phyloP scores from a whole-genome alignment of 2,888 invertebrate genomes.

The Aphidius colemani region DNA sequence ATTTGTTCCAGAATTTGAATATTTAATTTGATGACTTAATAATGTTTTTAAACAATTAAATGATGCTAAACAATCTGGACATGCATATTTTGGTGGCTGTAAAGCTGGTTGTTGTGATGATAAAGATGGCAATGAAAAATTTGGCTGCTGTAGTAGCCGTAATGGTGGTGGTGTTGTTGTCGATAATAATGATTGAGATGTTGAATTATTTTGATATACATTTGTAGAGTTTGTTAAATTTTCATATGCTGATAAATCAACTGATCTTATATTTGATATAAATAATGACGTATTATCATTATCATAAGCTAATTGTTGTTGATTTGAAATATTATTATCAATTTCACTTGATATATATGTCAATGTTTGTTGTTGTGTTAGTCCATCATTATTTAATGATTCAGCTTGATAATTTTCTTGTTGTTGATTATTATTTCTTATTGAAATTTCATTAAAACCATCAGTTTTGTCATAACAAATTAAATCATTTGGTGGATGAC shows the following conservation, averaged over 20 bases:
- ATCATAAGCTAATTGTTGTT: too few relatives aligned
- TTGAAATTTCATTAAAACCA: not conserved
- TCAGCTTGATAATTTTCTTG: too few relatives aligned
- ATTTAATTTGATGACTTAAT: constrained; percentile 29
- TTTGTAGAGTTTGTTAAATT: not conserved
- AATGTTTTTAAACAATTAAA: constrained; percentile 24
- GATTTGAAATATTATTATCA: not conserved
- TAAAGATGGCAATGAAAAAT: too few relatives aligned
- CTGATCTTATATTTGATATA: constrained; percentile 20
- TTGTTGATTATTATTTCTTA: too few relatives aligned
- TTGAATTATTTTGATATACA: not conserved
- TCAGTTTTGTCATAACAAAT: not conserved
- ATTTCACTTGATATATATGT: not conserved
- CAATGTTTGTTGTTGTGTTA: too few relatives aligned
- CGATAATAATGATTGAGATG: not conserved
- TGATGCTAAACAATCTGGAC: constrained; percentile 22
- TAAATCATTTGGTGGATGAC: constrained; percentile 2
- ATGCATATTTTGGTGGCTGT: not conserved
- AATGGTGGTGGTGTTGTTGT: not conserved
- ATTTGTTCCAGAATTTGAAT: constrained; percentile 31
- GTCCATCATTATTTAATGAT: too few relatives aligned
- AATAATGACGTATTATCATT: constrained; percentile 12
- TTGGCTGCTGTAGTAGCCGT: too few relatives aligned
- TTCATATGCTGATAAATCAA: constrained; percentile 19
- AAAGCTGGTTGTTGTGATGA: too few relatives aligned